These are phyloP conservation scores for Drosophila saltans DNA, from an alignment of 1,140 invertebrate species.

Conservation along the genomic window DNA sequence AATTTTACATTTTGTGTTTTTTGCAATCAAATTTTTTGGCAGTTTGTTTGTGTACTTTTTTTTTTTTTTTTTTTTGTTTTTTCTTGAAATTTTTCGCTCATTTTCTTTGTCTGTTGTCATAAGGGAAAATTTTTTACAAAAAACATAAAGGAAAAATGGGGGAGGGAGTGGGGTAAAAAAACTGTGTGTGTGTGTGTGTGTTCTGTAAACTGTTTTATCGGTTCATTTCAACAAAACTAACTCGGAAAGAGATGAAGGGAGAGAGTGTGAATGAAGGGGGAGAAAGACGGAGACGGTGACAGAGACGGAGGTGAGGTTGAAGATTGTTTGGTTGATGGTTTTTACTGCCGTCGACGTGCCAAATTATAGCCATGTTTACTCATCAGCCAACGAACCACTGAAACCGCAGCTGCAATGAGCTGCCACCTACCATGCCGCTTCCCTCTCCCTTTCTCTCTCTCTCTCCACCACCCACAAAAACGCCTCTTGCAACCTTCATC, in stretches of 20 bases:
- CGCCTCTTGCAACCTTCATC: neutral
- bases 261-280: neutral
- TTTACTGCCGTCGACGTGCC: constrained; percentile 43
- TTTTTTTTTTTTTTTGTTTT: constrained; percentile 7
- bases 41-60: constrained; percentile 40
- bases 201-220: constrained; percentile 24
- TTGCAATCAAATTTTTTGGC: constrained; percentile 44
- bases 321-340: constrained; percentile 18
- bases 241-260: neutral
- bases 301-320: neutral
- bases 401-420: constrained; percentile 33
- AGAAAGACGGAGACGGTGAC: neutral
- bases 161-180: constrained; percentile 8
- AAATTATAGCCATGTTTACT: constrained; percentile 42
- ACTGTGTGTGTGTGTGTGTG: constrained; percentile 1
- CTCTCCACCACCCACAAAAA: neutral
- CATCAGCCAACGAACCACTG: constrained; percentile 30
- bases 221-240: constrained; percentile 1
- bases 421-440: neutral
- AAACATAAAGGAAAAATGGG: constrained; percentile 10
- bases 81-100: neutral
- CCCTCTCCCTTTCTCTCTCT: no score
- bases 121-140: constrained; percentile 70
- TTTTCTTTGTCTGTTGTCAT: constrained; percentile 59
- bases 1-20: constrained; percentile 45